These are phyloP conservation scores for Thereva unica DNA, from an alignment of 2,888 invertebrate genomes.

Conservation along the genomic window DNA sequence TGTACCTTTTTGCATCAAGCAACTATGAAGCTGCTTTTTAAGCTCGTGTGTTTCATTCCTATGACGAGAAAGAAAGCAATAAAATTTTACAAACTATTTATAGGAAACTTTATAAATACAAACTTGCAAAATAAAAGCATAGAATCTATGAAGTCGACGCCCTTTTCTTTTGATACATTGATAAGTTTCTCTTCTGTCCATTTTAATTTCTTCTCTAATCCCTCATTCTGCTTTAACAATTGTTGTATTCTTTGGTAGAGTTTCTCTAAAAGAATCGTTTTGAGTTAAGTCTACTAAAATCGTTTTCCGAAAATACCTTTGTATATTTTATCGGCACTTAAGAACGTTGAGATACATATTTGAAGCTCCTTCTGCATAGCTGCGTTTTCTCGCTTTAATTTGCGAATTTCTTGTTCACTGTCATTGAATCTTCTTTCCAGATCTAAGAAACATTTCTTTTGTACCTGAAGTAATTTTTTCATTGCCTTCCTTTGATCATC, in stretches of 20 bases:
- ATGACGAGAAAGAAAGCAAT: not conserved
- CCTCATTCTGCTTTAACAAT: slow-evolving; percentile 50
- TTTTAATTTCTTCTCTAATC: slow-evolving; percentile 50
- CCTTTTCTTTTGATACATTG: slow-evolving; percentile 51
- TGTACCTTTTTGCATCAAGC: slow-evolving; percentile 52
- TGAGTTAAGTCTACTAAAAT: not conserved
- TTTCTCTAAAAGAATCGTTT: slow-evolving; percentile 47
- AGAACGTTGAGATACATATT: slow-evolving; percentile 54
- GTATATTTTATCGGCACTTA: slow-evolving; percentile 54
- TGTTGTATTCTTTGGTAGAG: slow-evolving; percentile 52
- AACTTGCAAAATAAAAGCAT: slow-evolving; percentile 58
- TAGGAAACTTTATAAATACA: slow-evolving; percentile 42
- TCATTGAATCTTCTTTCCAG: slow-evolving; percentile 56
- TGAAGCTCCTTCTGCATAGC: slow-evolving; percentile 56
- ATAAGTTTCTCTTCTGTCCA: slow-evolving; percentile 51
- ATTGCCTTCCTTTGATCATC: slow-evolving; percentile 68
- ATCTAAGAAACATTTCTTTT: slow-evolving; percentile 64
- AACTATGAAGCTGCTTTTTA: slow-evolving; percentile 52
- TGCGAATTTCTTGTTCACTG: slow-evolving; percentile 54
- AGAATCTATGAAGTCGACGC: slow-evolving; percentile 54
- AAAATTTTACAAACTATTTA: not conserved
- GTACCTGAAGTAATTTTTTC: slow-evolving; percentile 63
- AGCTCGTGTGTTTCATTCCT: slow-evolving; percentile 56
- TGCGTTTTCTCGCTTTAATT: slow-evolving; percentile 55
- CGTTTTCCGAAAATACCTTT: slow-evolving; percentile 48